A percentile compares a stretch with the other conserved stretches of the same genome.
phyloP scores from a whole-genome alignment of 2,113 vertebrate genomes.

The Alouatta palliata region DNA sequence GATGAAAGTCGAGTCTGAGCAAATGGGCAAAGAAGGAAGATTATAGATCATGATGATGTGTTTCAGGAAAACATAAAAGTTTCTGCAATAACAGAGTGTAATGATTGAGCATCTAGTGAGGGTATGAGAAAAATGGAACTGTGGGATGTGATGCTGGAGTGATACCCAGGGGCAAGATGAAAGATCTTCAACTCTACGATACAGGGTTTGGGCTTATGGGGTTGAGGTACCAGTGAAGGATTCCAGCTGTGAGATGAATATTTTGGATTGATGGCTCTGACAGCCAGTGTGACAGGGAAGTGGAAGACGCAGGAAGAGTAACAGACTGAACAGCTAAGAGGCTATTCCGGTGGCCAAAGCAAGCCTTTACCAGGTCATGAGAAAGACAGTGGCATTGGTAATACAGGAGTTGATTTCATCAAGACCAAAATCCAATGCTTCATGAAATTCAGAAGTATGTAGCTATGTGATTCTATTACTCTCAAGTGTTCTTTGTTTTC shows the following conservation, averaged over 20 bases:
- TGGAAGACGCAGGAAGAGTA: not conserved
- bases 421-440: not conserved
- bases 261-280: not conserved
- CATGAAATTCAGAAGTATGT: not conserved
- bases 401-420: not conserved
- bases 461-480: not conserved
- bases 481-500: not conserved
- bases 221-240: not conserved
- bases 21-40: not conserved
- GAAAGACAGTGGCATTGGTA: not conserved
- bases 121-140: not conserved
- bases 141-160: not conserved
- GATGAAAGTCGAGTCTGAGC: not conserved
- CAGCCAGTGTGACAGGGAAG: not conserved
- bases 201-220: not conserved
- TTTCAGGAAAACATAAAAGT: not conserved
- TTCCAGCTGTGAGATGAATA: not conserved
- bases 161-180: not conserved
- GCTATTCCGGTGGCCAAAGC: not conserved
- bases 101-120: not conserved
- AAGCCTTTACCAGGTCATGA: not conserved
- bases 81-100: not conserved
- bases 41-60: not conserved
- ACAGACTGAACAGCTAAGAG: not conserved
- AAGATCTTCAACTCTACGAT: not conserved